Base-by-base conservation (phyloP, 2,113 vertebrate species). In the Ranitomeya imitator region DNA sequence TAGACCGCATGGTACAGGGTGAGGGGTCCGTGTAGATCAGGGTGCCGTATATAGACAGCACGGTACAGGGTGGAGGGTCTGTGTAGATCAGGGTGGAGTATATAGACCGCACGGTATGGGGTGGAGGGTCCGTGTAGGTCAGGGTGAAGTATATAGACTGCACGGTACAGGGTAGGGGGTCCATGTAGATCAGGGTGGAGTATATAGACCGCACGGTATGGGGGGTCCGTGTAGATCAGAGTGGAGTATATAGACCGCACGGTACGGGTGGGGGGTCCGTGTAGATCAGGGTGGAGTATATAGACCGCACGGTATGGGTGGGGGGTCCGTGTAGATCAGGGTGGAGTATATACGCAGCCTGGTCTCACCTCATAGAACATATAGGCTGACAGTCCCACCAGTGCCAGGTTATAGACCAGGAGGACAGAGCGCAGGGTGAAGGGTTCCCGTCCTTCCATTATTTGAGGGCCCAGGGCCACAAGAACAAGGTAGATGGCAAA, bases 331-430 rank as follows among this genome's bases (percentile, higher is more conserved):
- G 60, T 13, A 63, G 8, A 45, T 31, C 23, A 31, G 6, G 13
- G 18, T 18, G 23, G 16, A 31, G 26, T 31, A 45, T 45, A 45
- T 45, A 4, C 37, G 2, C 37, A 45, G 45, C 1, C 6, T 5
- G 14, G 31, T 21, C 90, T 89, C 89, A 96, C 96, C 95, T 97
- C 94, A 0, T 92, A 90, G 90, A 95, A 95, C 92, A 96, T 92
- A 87, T 94, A 96, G 54, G 88, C 91, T 0, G 94, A 94, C n/a
- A 96, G 90, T 57, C 77, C 89, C 31, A 95, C 93, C 92, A 94
- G 93, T 55, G 90, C 2, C 6, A 95, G 93, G 89, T 91, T 94
- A 88, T 94, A 95, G 89, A 91, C 1, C 0, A 94, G 87, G 11
- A 97, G 93, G 0, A 92, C 67, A 9, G 59, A 51, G 86, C 59